A percentile compares a stretch with the other conserved stretches of the same genome.
These are phyloP conservation scores for Nicator chloris DNA, from an alignment of 2,113 vertebrate species.

Conservation along the genomic window DNA sequence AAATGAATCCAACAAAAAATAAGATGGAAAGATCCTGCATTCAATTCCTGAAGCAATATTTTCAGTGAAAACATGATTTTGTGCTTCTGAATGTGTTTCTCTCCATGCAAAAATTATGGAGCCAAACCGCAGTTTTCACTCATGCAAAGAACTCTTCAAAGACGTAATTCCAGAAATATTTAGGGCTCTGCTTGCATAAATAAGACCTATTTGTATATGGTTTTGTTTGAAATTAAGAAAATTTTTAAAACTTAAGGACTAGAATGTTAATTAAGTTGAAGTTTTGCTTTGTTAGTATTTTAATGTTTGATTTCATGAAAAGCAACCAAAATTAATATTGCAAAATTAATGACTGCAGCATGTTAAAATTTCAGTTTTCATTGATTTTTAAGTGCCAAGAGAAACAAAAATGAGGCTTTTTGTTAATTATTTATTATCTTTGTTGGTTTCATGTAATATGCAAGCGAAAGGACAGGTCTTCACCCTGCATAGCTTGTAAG, in stretches of 20 bases:
- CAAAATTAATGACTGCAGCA: neutral
- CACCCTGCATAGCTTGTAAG: neutral
- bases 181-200: neutral
- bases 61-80: neutral
- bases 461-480: neutral
- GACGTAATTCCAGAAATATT: neutral
- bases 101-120: neutral
- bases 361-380: neutral
- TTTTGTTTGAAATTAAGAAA: neutral
- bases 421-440: neutral
- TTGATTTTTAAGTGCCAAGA: neutral
- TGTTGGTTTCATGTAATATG: neutral
- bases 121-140: neutral
- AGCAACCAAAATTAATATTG: neutral
- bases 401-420: neutral
- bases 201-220: neutral
- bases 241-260: neutral
- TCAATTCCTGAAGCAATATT: neutral
- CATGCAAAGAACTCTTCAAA: neutral
- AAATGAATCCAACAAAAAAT: neutral
- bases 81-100: neutral
- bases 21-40: neutral
- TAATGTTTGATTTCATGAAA: neutral
- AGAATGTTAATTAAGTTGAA: neutral
- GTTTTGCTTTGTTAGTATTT: neutral